Evolutionary conservation across 30 jellyfish, hydroid and myxozoan species (phyloP).

Genomic region (Aurelia sp.): DNA sequence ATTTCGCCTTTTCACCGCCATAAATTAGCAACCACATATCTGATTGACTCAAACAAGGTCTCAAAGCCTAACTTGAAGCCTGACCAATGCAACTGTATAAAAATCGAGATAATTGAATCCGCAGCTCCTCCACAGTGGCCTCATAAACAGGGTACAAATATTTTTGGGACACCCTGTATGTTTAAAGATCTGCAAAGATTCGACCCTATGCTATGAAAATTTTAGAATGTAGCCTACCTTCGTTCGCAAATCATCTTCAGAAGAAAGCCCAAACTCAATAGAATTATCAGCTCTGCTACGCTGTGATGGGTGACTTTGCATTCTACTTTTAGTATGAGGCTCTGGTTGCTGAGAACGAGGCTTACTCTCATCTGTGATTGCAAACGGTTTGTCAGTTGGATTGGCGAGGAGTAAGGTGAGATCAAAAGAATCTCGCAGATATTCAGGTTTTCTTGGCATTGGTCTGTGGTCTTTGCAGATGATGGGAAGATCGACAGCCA

Average conservation of each 20-base stretch:
- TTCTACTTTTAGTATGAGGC: slow-evolving; percentile 33
- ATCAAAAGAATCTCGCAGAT: slow-evolving; percentile 57
- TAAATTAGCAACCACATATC: no score
- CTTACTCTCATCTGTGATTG: slow-evolving; percentile 39
- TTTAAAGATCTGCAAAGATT: no score
- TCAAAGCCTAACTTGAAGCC: no score
- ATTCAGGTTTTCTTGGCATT: slow-evolving; percentile 66
- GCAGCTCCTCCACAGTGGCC: no score
- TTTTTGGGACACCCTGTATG: no score
- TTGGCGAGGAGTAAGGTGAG: slow-evolving; percentile 17
- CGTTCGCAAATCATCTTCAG: slow-evolving; percentile 45
- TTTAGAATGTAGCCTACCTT: no score
- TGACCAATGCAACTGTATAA: no score
- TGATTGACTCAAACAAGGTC: no score
- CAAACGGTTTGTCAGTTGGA: background rate
- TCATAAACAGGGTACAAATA: no score
- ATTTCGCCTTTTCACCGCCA: no score
- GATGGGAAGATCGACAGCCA: background rate
- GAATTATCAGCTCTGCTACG: slow-evolving; percentile 13
- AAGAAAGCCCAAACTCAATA: slow-evolving; percentile 38
- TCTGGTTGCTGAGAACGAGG: slow-evolving; percentile 59
- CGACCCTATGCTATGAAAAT: no score
- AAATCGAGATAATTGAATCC: no score
- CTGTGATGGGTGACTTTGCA: slow-evolving; percentile 16
- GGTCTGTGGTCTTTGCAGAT: slow-evolving; percentile 38